Percentiles rank a stretch among this genome's conserved stretches.
Evolutionary conservation across 2,888 invertebrate species (phyloP).

Genomic region (Nomada hirtipes): DNA sequence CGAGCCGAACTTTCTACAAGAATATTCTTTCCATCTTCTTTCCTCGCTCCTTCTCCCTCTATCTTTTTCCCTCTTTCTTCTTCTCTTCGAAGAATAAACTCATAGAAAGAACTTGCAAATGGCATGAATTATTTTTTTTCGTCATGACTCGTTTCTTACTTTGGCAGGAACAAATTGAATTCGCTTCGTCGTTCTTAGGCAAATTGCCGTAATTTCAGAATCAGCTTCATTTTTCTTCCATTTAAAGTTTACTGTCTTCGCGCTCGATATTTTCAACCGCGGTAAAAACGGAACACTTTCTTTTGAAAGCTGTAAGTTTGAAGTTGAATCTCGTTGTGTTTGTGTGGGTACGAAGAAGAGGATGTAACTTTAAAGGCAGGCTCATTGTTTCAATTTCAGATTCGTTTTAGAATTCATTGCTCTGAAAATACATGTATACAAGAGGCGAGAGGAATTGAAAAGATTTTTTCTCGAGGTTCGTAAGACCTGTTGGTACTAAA

Average conservation of each 20-base stretch:
- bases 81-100: not conserved
- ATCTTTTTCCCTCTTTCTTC: too few relatives aligned
- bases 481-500: too few relatives aligned
- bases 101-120: conserved; percentile 10
- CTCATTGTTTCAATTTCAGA: not conserved
- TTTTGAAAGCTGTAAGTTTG: not conserved
- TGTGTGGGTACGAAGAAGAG: not conserved
- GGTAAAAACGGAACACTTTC: conserved; percentile 7
- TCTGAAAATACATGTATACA: too few relatives aligned
- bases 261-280: not conserved
- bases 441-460: too few relatives aligned
- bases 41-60: too few relatives aligned
- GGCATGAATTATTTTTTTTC: conserved; percentile 25
- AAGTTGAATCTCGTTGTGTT: not conserved
- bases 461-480: too few relatives aligned
- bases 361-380: conserved; percentile 1
- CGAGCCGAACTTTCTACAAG: not conserved
- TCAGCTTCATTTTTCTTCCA: conserved; percentile 12
- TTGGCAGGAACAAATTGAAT: conserved; percentile 15
- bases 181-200: conserved; percentile 22
- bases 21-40: too few relatives aligned
- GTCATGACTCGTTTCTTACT: not conserved
- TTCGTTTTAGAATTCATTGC: too few relatives aligned
- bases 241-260: conserved; percentile 7
- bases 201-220: conserved; percentile 28